Evolutionary conservation across 2,888 invertebrate genomes (phyloP), one percentile per base, ranked within the genome.

Genomic region (Macaria notata): DNA sequence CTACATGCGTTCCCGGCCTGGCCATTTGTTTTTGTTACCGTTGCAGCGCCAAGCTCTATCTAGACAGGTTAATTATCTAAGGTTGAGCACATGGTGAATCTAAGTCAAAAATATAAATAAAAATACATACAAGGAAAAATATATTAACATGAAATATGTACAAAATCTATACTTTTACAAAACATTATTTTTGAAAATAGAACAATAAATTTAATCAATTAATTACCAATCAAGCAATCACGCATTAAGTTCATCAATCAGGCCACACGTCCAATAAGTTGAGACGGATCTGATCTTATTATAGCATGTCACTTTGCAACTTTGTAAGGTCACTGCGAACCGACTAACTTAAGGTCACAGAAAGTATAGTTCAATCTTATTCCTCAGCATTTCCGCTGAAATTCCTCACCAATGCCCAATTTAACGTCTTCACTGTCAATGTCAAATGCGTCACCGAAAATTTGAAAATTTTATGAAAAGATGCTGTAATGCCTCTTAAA

Each of bases 251-350:
- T 65, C 65, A 55, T 73, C 4, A 62, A 68, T 80, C 76, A 59
- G 3, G 67, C 78, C 79, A 74, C 50, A 59, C 63, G 54, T 46
- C 63, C 71, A 66, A 75, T 81, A 84, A 78, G 70, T 76, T 76
- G 70, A 76, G 73, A 85, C 88, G 86, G 86, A 88, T 87, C 84
- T 84, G 86, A 88, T 87, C 84, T 84, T 80, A 73, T 79, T 80
- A 79, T 75, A 73, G 76, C 76, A 75, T 83, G 78, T 82, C 81
- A 84, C 83, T 86, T 83, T 70, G 76, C 72, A 72, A 68, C 68
- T 69, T 66, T 69, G 62, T 72, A 78, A 86, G 83, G 85, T 78
- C 83, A 73, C 70, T 61, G 63, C 50, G 30, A 47, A 51, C 8
- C 51, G 76, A 73, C 75, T 77, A 68, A 74, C 66, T 74, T 66